A percentile compares a stretch with the other conserved stretches of the same genome.
These are phyloP conservation scores for Epirrita christyi DNA, from an alignment of 2,888 invertebrate species.

Conservation along the genomic window DNA sequence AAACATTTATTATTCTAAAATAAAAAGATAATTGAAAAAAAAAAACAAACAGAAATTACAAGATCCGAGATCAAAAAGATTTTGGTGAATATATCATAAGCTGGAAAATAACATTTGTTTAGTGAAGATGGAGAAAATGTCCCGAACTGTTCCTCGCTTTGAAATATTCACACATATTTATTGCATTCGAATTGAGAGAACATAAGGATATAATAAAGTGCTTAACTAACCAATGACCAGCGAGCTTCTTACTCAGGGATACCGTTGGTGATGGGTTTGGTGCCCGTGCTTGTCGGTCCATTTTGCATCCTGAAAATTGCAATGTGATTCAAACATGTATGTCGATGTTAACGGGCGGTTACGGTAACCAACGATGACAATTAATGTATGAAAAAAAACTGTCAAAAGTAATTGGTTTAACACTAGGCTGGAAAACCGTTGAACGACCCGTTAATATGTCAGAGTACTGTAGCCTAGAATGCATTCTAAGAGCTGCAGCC, in stretches of 20 bases:
- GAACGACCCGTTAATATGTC: too few species aligned
- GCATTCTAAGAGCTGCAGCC: too few species aligned
- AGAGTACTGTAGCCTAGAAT: too few species aligned
- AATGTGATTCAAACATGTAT: background rate
- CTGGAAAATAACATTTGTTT: conserved; percentile 55
- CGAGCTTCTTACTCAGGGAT: conserved; percentile 58
- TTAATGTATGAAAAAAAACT: too few species aligned
- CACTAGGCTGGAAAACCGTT: too few species aligned
- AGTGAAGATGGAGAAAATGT: conserved; percentile 46
- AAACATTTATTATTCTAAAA: conserved; percentile 64
- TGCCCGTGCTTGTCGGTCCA: conserved; percentile 44
- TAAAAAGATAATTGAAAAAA: conserved; percentile 49
- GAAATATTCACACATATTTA: conserved; percentile 74
- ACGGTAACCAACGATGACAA: too few species aligned
- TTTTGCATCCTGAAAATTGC: conserved; percentile 51
- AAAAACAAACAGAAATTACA: conserved; percentile 63
- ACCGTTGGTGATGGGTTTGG: conserved; percentile 65
- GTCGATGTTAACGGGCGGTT: too few species aligned
- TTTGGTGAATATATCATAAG: conserved; percentile 76
- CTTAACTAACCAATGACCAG: conserved; percentile 15
- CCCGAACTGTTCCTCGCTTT: conserved; percentile 75
- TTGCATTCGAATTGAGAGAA: conserved; percentile 58
- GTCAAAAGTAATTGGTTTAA: too few species aligned
- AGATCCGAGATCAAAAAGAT: conserved; percentile 74
- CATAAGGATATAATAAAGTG: conserved; percentile 31